Base-by-base conservation (phyloP, 2,113 vertebrate species). In the Rallus limicola region DNA sequence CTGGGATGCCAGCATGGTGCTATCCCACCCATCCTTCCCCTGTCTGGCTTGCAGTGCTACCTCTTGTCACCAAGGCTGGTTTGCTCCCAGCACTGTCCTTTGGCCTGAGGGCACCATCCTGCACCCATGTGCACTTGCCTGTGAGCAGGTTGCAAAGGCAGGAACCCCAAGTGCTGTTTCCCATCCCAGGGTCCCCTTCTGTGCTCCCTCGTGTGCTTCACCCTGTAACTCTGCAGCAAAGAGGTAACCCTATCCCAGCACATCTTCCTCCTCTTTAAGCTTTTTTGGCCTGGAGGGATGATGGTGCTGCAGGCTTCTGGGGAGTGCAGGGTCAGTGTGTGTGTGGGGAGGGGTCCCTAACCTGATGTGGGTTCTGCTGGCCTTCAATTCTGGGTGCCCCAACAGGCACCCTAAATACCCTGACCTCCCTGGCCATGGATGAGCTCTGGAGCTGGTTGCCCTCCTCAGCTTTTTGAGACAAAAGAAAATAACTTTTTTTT, bases 391-490 rank as follows among this genome's bases (percentile, higher is more conserved):
- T 52, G 60, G 9, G 26, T 77, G 46, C 20, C 25, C 40, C 36
- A 46, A 15, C 34, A 5, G 25, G 15, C 12, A 34, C 17, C 59
- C 44, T 38, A 13, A 92, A 24, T 34, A 11, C 19, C 38, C 26
- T 17, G 16, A 15, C 6, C 2, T 1, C 28, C 13, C 28, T 0
- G 0, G 20, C 16, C 26, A 12, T 2, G 16, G 58, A 52, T 2
- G 11, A 34, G n/a, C 28, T 71, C 4, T 2, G 31, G 33, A 62
- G 52, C 31, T 1, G 0, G 8, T 20, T 1, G 0, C 50, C 38
- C 15, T 15, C 42, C 67, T 59, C 2, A 0, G 11, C 24, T 26
- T 1, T n/a, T 48, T 58, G 33, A 81, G 20, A 23, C 24, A 2
- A 42, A 77, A 75, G 13, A 26, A 62, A 17, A 16, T 1, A 7